A percentile compares a stretch with the other conserved stretches of the same genome.
Evolutionary conservation across 2,113 vertebrate species (phyloP).

Genomic region (Corapipo altera): DNA sequence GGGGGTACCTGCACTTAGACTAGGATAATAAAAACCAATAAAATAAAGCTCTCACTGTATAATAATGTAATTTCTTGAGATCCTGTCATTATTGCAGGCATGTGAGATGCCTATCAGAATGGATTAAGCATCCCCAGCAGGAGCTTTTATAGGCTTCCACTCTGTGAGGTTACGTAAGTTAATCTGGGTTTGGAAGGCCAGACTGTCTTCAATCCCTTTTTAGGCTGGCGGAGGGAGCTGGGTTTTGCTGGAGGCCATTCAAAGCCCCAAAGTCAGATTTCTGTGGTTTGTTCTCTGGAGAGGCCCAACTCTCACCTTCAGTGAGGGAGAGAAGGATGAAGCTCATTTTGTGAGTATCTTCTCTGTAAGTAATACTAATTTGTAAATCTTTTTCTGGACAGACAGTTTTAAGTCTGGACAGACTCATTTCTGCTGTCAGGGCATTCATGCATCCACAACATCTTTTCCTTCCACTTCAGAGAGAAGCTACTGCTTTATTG

Average conservation of each 20-base stretch:
- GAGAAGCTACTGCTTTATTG: not conserved
- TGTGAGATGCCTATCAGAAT: not conserved
- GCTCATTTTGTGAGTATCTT: not conserved
- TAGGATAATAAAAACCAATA: constrained; percentile 16
- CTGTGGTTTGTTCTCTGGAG: not conserved
- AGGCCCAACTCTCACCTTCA: not conserved
- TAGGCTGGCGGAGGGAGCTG: not conserved
- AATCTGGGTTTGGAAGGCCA: not conserved
- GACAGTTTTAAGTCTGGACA: not conserved
- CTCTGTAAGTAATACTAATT: not conserved
- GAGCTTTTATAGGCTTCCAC: not conserved
- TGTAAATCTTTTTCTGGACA: not conserved
- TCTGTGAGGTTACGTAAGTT: not conserved
- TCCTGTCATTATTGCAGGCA: not conserved
- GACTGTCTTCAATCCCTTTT: not conserved
- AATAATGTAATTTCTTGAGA: constrained; percentile 18
- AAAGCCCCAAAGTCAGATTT: not conserved
- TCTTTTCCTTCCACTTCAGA: not conserved
- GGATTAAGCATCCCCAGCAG: not conserved
- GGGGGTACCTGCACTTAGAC: not conserved
- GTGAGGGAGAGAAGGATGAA: not conserved
- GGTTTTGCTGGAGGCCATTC: not conserved
- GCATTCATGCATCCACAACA: not conserved
- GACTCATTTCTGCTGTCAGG: not conserved
- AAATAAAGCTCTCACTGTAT: not conserved